Percentiles rank a stretch among this genome's conserved stretches.
These are phyloP conservation scores for Nasalis larvatus DNA, from an alignment of 2,113 vertebrate genomes.

Conservation along the genomic window DNA sequence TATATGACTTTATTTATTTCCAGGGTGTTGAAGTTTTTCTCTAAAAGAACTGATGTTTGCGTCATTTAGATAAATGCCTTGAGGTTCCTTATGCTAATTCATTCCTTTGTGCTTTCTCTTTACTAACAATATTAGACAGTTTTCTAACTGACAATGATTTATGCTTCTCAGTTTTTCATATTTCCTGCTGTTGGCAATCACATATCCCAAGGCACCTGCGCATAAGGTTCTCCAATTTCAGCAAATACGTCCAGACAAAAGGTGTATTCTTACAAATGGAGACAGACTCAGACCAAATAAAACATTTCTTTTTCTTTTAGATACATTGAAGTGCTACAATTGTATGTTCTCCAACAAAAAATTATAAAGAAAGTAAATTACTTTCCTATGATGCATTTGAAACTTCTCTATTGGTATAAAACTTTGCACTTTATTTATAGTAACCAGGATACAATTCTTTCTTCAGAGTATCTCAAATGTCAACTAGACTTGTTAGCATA, in stretches of 20 bases:
- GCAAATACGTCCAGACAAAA: conserved; percentile 12
- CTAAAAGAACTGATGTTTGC: conserved; percentile 10
- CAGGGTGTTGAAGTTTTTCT: background rate
- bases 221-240: background rate
- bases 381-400: background rate
- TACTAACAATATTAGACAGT: conserved; percentile 39
- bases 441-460: background rate
- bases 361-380: background rate
- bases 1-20: conserved; percentile 4
- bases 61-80: conserved; percentile 55
- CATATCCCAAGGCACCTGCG: background rate
- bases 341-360: background rate
- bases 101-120: conserved; percentile 48
- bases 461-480: conserved; percentile 15
- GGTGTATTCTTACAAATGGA: background rate
- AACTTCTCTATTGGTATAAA: background rate
- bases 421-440: background rate
- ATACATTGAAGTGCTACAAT: background rate
- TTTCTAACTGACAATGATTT: conserved; percentile 63
- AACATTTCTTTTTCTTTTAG: background rate
- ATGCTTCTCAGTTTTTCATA: conserved; percentile 36
- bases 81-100: conserved; percentile 4
- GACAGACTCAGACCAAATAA: background rate
- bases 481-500: background rate
- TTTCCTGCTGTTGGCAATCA: conserved; percentile 4